A percentile compares a stretch with the other conserved stretches of the same genome.
Conservation (phyloP, 1,140 invertebrate genomes). For the Leguminivora glycinivorella region DNA sequence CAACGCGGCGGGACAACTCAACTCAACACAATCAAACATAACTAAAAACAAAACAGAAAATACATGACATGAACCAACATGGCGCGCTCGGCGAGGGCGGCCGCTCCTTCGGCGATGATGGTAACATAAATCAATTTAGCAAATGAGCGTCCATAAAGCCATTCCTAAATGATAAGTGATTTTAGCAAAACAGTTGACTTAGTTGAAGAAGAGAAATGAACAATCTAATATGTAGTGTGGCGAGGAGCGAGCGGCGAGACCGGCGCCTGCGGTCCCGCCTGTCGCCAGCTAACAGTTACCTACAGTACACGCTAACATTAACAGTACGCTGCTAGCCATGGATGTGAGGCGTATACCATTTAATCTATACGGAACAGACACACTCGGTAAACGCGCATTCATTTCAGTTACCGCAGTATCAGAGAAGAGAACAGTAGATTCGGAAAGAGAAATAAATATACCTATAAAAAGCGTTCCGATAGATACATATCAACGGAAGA, state of each 20-base stretch:
- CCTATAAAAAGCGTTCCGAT: slow-evolving; percentile 78
- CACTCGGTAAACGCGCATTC: slow-evolving; percentile 74
- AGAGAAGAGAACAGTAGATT: slow-evolving; percentile 74
- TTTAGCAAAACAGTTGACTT: slow-evolving; percentile 62
- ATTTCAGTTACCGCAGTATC: slow-evolving; percentile 70
- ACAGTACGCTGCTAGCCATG: slow-evolving; percentile 76
- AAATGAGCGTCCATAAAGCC: slow-evolving; percentile 70
- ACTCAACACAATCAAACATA: slow-evolving; percentile 68
- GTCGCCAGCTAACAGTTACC: slow-evolving; percentile 74
- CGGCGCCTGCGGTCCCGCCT: slow-evolving; percentile 58
- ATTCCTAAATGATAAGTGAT: slow-evolving; percentile 73
- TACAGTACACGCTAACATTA: slow-evolving; percentile 68
- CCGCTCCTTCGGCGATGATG: slow-evolving; percentile 49
- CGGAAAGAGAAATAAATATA: slow-evolving; percentile 78
- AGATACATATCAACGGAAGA: slow-evolving; percentile 74
- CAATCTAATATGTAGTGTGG: slow-evolving; percentile 64
- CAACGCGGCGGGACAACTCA: slow-evolving; percentile 58
- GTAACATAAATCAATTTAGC: slow-evolving; percentile 62
- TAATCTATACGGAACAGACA: slow-evolving; percentile 74
- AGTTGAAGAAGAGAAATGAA: slow-evolving; percentile 62
- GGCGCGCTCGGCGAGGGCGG: slow-evolving; percentile 43
- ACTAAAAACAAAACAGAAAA: slow-evolving; percentile 68
- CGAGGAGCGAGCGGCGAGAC: slow-evolving; percentile 56
- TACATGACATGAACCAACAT: slow-evolving; percentile 61
- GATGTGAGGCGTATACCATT: slow-evolving; percentile 74